phyloP scores from a whole-genome alignment of 2,113 vertebrate species.

The Epinephelus cyanopodus region DNA sequence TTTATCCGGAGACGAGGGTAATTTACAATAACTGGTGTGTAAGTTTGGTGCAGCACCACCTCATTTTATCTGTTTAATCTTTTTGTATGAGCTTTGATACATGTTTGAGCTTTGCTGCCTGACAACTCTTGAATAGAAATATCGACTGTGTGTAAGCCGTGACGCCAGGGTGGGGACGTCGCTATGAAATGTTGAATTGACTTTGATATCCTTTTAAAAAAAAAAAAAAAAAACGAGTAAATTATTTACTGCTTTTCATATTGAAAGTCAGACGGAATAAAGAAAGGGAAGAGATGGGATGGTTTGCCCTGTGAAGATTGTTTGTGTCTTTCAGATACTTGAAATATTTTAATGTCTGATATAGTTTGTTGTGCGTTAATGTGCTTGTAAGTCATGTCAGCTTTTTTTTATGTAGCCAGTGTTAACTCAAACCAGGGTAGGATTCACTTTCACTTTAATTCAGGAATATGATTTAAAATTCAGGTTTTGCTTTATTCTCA shows the following conservation, averaged over 20 bases:
- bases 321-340: constrained; percentile 39
- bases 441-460: constrained; percentile 1
- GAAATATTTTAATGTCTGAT: constrained; percentile 31
- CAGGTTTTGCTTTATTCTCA: constrained; percentile 2
- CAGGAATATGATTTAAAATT: not conserved
- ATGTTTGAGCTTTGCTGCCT: constrained; percentile 53
- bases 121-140: constrained; percentile 26
- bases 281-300: constrained; percentile 22
- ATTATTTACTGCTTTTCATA: constrained; percentile 62
- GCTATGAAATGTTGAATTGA: not conserved
- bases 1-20: constrained; percentile 6
- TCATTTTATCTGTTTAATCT: constrained; percentile 25
- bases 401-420: constrained; percentile 13
- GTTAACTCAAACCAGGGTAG: constrained; percentile 9
- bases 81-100: constrained; percentile 48
- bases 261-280: constrained; percentile 61
- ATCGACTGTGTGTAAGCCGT: constrained; percentile 7
- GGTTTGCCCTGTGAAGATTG: constrained; percentile 6
- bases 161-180: not conserved
- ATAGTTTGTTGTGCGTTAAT: constrained; percentile 24
- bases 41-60: not conserved
- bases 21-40: not conserved
- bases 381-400: constrained; percentile 15
- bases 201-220: constrained; percentile 58
- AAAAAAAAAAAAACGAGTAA: constrained; percentile 29